Evolutionary conservation across 2,888 invertebrate genomes (phyloP), one percentile per base, ranked within the genome.

Genomic region (Tetrapedia diversipes): DNA sequence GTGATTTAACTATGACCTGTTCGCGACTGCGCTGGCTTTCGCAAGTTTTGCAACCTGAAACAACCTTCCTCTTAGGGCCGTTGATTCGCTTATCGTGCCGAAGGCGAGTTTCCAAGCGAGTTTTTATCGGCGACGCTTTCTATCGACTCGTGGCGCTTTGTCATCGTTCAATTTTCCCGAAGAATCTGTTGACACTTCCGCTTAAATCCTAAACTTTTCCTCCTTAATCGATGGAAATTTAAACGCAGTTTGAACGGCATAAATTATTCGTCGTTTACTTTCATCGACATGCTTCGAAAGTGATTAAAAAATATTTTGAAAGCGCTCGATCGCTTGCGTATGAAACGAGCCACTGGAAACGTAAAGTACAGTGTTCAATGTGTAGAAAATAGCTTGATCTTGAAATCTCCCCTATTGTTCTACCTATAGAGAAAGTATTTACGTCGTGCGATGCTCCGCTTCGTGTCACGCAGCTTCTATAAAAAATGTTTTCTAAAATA

Each of bases 61-160:
- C 63, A 54, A n/a, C n/a, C n/a, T n/a, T 27, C 63, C 43, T 27
- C 54, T 49, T 43, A 41, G 39, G 43, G 41, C 24, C 16, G 22
- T 59, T 51, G 69, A 65, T 68, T 65, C 67, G 41, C 69, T 75
- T 74, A 72, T 51, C 67, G 70, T 71, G 79, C 74, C 67, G 45
- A 22, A 29, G 63, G 74, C 67, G 65, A 54, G 64, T 69, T 75
- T 63, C 60, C 66, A 54, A 45, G 53, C 41, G 71, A 71, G 51
- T 78, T 74, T 70, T 65, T 63, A 73, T 76, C 51, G 73, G 68
- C 60, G 68, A 59, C 73, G 74, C 68, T 82, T 80, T 54, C 14
- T 4, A 41, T 8, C 60, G 39, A 69, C 51, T 51, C n/a, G n/a
- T 51, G 49, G 39, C 64, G 73, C 65, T 71, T 63, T 53, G 70